These are phyloP conservation scores for Xenus cinereus DNA, from an alignment of 2,113 vertebrate species.

Conservation along the genomic window DNA sequence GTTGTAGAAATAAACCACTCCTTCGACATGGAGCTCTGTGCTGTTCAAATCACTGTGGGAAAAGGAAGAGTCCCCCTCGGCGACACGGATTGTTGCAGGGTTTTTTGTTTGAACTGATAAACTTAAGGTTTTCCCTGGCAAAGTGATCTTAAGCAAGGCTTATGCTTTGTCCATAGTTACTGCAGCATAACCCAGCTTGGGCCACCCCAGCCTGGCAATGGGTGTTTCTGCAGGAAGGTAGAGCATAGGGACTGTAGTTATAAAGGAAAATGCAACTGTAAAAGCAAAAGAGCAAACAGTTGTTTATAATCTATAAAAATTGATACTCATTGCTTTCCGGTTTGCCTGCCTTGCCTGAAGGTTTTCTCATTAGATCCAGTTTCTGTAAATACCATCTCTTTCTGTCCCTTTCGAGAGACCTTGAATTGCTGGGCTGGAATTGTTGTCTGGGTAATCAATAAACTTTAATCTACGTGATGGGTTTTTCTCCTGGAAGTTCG, in stretches of 20 bases:
- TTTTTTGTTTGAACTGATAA: neutral
- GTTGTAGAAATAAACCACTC: neutral
- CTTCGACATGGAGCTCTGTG: neutral
- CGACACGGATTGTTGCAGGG: neutral
- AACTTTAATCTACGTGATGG: neutral
- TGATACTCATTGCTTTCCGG: neutral
- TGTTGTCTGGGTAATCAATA: conserved; percentile 22
- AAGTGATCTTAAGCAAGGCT: neutral
- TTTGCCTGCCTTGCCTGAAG: conserved; percentile 5
- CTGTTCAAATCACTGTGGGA: neutral
- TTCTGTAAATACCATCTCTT: conserved; percentile 40
- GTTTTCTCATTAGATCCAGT: conserved; percentile 32
- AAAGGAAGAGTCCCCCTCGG: neutral
- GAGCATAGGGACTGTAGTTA: neutral
- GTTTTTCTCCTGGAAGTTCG: neutral
- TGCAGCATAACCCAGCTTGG: neutral
- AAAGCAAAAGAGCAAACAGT: neutral
- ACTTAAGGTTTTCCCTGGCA: neutral
- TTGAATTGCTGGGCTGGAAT: neutral
- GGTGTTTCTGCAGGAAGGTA: neutral
- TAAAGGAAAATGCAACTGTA: neutral
- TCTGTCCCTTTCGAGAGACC: neutral
- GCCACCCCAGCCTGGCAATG: neutral
- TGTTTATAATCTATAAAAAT: neutral
- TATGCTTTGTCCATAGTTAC: neutral